A percentile compares a stretch with the other conserved stretches of the same genome.
These are phyloP conservation scores for Stylophora pistillata DNA, from an alignment of 64 coral and sea anemone species.

Conservation along the genomic window DNA sequence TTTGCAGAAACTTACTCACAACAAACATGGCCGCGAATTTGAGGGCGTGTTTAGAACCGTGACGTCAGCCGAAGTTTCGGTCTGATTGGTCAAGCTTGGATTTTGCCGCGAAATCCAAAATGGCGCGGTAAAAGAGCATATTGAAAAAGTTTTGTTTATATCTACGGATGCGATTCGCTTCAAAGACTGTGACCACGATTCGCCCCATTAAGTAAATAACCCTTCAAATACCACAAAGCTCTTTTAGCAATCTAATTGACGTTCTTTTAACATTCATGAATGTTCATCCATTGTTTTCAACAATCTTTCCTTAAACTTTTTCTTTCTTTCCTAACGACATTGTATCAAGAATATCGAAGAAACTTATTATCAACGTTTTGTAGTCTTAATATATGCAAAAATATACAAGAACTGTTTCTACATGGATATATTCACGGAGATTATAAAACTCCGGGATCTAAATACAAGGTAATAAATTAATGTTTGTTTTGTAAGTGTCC, in stretches of 20 bases:
- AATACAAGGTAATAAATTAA: conserved; percentile 92
- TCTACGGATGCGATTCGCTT: conserved; percentile 60
- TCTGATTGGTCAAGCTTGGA: conserved; percentile 64
- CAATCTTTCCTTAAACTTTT: background rate
- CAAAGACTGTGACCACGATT: background rate
- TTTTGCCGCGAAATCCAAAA: conserved; percentile 95
- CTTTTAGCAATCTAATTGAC: conserved; percentile 10
- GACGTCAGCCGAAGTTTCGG: conserved; percentile 65
- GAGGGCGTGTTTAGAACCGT: conserved; percentile 35
- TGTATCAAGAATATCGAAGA: background rate
- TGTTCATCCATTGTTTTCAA: background rate
- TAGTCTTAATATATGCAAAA: conserved; percentile 98
- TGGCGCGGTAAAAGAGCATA: conserved; percentile 46
- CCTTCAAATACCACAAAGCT: background rate
- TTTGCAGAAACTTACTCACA: background rate
- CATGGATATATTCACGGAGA: conserved; percentile 26
- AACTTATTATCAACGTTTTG: background rate
- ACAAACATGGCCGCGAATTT: conserved; percentile 93
- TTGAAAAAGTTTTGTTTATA: conserved; percentile 79
- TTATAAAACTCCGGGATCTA: conserved; percentile 55
- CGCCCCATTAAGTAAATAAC: background rate
- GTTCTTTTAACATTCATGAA: background rate
- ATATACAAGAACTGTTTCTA: conserved; percentile 75
- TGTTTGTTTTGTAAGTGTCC: conserved; percentile 46
- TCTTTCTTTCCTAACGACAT: background rate